Conservation (phyloP, 2,113 vertebrate species). For the Ibidorhyncha struthersii region DNA sequence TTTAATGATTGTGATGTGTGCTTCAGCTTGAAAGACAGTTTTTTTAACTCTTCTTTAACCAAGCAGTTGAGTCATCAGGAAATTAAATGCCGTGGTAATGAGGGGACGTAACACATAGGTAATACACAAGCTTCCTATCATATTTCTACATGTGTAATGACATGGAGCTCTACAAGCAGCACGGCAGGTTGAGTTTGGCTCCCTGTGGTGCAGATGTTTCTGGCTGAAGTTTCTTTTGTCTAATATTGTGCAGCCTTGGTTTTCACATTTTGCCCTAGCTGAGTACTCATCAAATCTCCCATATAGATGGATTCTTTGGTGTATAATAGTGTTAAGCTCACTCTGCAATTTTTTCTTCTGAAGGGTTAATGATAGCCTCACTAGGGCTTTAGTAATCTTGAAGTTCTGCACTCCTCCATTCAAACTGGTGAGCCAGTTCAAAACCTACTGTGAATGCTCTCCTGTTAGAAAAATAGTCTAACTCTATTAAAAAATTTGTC, state of each 20-base stretch:
- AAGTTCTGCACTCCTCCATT: neutral
- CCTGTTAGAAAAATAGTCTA: neutral
- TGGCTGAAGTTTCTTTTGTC: neutral
- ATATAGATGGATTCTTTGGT: neutral
- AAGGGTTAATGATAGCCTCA: neutral
- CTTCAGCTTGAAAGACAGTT: neutral
- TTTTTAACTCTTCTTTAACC: neutral
- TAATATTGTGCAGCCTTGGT: neutral
- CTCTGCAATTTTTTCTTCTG: neutral
- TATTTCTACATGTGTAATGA: neutral
- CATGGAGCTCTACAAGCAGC: neutral
- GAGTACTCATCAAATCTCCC: neutral
- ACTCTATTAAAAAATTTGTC: neutral
- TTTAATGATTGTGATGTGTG: neutral
- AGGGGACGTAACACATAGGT: neutral
- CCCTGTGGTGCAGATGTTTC: neutral
- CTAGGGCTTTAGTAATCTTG: neutral
- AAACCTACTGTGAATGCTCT: neutral
- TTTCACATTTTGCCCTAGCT: neutral
- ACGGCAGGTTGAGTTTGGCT: neutral
- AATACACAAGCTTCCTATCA: neutral
- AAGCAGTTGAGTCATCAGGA: neutral
- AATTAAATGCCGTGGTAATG: neutral
- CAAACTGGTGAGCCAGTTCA: neutral
- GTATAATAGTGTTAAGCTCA: neutral